Evolutionary conservation across 1,140 invertebrate species (phyloP), one percentile per base, ranked within the genome.

Genomic region (Tetragnatha versicolor): DNA sequence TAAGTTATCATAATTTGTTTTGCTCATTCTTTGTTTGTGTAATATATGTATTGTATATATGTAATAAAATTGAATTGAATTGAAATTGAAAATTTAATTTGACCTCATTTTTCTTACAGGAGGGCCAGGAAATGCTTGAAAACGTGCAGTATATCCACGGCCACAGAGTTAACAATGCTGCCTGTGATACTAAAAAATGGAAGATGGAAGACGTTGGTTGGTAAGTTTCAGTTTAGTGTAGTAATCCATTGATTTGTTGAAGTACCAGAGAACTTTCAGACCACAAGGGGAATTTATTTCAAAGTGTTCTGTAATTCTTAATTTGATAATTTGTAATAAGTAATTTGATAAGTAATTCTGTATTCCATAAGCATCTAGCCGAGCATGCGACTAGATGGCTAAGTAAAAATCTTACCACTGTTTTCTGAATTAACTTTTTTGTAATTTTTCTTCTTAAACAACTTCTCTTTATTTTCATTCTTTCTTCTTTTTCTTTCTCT

Each of bases 121-220:
- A 66, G 7, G 14, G 51, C 39, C 29, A 39, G 58, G 80, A 78
- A 37, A 81, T 81, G 80, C 77, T 81, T 65, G 80, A 81, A 45
- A 80, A 73, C n/a, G 51, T 78, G 61, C 80, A 78, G 29, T 81
- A 79, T 37, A 65, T 80, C 29, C 51, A 81, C 33, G 53, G 75
- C 49, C 80, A 81, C 58, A 66, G 78, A 73, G 78, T 69, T 17
- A 73, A 60, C 37, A 79, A 20, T 45, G n/a, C 33, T 29, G 70
- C 55, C 20, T 75, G 70, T 61, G 53, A 60, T 17, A 33, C 70
- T 3, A 75, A 81, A 68, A 81, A 81, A 37, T 65, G 77, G 78
- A 81, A 69, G 49, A 29, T 81, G 31, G 70, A 75, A 39, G 76
- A 81, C 47, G 14, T 80, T n/a, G 68, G 61, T 35, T 79, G 80